phyloP scores from a whole-genome alignment of 2,888 invertebrate genomes.

The Globia sparganii region DNA sequence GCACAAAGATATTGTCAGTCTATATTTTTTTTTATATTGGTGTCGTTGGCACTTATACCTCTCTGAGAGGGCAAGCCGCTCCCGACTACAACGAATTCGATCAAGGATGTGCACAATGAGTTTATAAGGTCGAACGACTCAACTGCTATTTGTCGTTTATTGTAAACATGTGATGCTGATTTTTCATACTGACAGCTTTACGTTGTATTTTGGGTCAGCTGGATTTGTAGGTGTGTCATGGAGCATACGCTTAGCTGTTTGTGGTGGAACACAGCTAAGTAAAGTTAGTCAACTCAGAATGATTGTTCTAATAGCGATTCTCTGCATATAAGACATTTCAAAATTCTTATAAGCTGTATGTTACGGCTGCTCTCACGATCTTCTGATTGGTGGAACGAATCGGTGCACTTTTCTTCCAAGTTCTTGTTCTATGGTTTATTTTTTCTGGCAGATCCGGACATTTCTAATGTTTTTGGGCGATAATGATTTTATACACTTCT shows the following conservation, averaged over 20 bases:
- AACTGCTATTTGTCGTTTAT: constrained; percentile 58
- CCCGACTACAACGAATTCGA: constrained; percentile 73
- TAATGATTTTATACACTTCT: neutral
- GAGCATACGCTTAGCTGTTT: neutral
- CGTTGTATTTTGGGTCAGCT: constrained; percentile 9
- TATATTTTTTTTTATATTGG: constrained; percentile 39
- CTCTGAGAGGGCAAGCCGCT: constrained; percentile 67
- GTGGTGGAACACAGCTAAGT: neutral
- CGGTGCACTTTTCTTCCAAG: neutral
- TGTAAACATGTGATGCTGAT: constrained; percentile 50
- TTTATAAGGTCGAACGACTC: constrained; percentile 78
- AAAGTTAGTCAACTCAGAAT: neutral
- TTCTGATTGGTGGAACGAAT: neutral
- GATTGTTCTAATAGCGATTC: neutral
- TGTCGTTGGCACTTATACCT: constrained; percentile 64
- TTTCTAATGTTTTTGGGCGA: neutral
- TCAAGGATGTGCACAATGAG: constrained; percentile 80
- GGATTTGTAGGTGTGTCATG: neutral
- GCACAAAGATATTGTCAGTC: neutral
- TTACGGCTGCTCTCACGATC: neutral
- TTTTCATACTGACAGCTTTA: constrained; percentile 14
- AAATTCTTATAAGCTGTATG: neutral
- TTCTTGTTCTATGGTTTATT: neutral
- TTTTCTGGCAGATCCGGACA: neutral
- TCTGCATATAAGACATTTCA: no score